Evolutionary conservation across 2,888 invertebrate species (phyloP), one percentile per base, ranked within the genome.

Genomic region (Pristionchus mayeri): DNA sequence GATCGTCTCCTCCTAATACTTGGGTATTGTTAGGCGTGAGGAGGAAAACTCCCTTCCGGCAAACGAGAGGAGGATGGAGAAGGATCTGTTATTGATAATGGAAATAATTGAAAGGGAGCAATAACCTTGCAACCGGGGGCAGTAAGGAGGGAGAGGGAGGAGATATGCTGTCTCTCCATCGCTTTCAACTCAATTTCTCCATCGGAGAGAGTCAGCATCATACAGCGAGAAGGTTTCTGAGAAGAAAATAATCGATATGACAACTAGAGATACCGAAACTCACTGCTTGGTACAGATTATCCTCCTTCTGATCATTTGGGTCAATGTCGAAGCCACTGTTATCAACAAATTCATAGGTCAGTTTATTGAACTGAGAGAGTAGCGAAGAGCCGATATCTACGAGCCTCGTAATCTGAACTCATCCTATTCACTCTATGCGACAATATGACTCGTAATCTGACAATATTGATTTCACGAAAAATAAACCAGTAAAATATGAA

Each of bases 261-360:
- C 21, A 16, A 44, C 44, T 57, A n/a, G 16, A 52, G 40, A 27
- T 11, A 7, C 40, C 4, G 9, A 37, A 44, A 75, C 57, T 21
- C 44, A 84, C 75, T 27, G 81, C 75, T 24, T 76, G 48, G n/a
- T 84, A 71, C 21, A 71, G 60, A 50, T 57, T 27, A 18, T 81
- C 67, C 40, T 79, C 79, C 60, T 85, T 78, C 27, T 86, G 52
- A 30, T 85, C 82, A 27, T 83, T 76, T 16, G 60, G 71, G 30
- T 81, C n/a, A 24, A 75, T 79, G 30, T 86, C 86, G 76, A 86
- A 86, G 27, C 86, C 85, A 54, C 83, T 81, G 57, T 86, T 85
- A 50, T 86, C 86, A 9, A 85, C 79, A 44, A 86, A 86, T 63
- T 83, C 82, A 44, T 82, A 76, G 9, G 82, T 86, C 24, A 82